phyloP scores from a whole-genome alignment of 1,140 invertebrate species.

The Glossosoma conforme region DNA sequence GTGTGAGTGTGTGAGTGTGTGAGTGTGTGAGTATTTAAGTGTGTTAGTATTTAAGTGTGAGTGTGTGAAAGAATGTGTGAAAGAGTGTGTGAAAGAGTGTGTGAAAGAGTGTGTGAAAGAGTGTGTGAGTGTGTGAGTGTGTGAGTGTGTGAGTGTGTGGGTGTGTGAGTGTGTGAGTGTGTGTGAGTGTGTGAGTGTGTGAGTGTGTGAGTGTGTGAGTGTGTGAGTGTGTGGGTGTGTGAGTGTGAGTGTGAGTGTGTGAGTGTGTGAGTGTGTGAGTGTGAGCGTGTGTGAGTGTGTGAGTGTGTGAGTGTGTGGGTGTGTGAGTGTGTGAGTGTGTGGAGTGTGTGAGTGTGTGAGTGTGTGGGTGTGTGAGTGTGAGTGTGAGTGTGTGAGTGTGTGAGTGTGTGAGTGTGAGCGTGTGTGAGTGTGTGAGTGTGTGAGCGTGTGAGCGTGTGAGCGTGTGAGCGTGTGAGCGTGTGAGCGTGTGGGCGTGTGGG shows the following conservation, averaged over 20 bases:
- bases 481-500: too few relatives aligned
- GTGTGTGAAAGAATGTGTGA: too few relatives aligned
- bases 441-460: too few relatives aligned
- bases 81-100: too few relatives aligned
- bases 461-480: too few relatives aligned
- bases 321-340: background rate
- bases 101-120: background rate
- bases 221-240: background rate
- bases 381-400: background rate
- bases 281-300: background rate
- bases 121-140: constrained; percentile 1
- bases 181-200: background rate
- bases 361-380: background rate
- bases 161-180: background rate
- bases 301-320: background rate
- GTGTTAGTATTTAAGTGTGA: too few relatives aligned
- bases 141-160: background rate
- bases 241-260: background rate
- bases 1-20: too few relatives aligned
- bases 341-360: background rate
- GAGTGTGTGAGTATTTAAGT: too few relatives aligned
- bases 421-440: too few relatives aligned
- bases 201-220: background rate
- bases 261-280: background rate
- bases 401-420: background rate